Evolutionary conservation across 2,113 vertebrate genomes (phyloP), one percentile per base, ranked within the genome.

Genomic region (Ptilonorhynchus violaceus): DNA sequence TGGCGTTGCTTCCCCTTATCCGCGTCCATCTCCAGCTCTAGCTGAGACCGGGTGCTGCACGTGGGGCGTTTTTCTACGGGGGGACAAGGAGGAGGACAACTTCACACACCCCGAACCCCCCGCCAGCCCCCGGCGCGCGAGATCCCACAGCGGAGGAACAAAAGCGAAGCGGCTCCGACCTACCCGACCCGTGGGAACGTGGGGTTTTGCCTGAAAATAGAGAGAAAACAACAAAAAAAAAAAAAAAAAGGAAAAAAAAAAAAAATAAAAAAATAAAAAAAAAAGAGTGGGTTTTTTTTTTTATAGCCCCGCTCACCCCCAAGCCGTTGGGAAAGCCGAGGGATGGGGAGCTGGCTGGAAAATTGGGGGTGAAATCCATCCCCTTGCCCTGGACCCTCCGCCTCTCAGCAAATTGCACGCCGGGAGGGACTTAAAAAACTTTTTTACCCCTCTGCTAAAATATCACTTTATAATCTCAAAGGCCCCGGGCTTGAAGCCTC

Each of bases 1-100:
- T 96, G 96, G 96, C 96, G 96, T 84, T 95, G 96, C 90, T 96
- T 96, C 94, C 94, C 96, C 90, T 96, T 96, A 93, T 96, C 94
- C 67, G 96, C 89, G 84, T 96, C 94, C 96, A 95, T 96, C 96
- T 96, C 96, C 96, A 96, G 96, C 90, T 96, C 94, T 96, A 96
- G 96, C 94, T 96, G 96, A 91, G 96, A 74, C 88, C 96, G 84
- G 92, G 80, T 95, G 96, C 96, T 72, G 88, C 96, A 96, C 96
- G 94, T 95, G 96, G 96, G 96, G 96, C 94, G 96, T 94, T 96
- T 96, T 67, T 95, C 96, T 96, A 94, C 72, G 94, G 94, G 90
- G 92, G 94, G 90, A 96, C 94, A 96, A 94, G 94, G 94, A 90
- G 88, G 88, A 91, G 96, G 90, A 96, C 80, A 96, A 96, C 94